phyloP scores from a whole-genome alignment of 2,888 invertebrate species.

The Pherbina coryleti region DNA sequence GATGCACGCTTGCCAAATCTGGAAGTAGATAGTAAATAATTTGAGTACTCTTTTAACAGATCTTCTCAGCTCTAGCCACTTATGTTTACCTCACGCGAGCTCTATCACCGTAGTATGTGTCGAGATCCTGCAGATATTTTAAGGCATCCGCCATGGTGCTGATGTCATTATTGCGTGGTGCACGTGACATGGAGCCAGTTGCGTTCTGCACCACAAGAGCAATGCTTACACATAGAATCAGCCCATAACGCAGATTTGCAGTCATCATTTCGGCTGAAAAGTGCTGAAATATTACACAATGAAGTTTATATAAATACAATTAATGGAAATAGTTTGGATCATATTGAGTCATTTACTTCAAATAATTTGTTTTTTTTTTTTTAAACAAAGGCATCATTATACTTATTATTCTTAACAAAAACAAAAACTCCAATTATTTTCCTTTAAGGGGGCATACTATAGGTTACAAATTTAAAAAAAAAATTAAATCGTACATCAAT shows the following conservation, averaged over 20 bases:
- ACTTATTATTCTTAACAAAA: no score
- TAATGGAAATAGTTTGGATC: no score
- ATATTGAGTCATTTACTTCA: no score
- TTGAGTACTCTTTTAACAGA: neutral
- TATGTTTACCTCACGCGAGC: slow-evolving; percentile 75
- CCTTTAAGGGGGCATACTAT: no score
- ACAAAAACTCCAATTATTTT: no score
- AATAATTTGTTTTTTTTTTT: no score
- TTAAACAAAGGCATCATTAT: no score
- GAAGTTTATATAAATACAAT: no score
- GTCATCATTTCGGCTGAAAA: slow-evolving; percentile 43
- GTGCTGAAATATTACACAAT: no score
- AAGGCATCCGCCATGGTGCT: slow-evolving; percentile 77
- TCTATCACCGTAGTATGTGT: slow-evolving; percentile 77
- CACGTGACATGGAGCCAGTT: slow-evolving; percentile 63
- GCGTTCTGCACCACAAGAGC: slow-evolving; percentile 54
- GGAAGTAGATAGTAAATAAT: slow-evolving; percentile 9
- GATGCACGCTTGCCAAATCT: slow-evolving; percentile 66
- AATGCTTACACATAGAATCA: slow-evolving; percentile 53
- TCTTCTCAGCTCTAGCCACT: neutral
- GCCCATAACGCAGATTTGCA: slow-evolving; percentile 51
- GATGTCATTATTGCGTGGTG: slow-evolving; percentile 70
- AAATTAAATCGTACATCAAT: no score
- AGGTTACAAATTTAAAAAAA: no score
- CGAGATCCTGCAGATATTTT: slow-evolving; percentile 77